A percentile compares a stretch with the other conserved stretches of the same genome.
These are phyloP conservation scores for Chromobotia macracanthus DNA, from an alignment of 2,797 vertebrate genomes.

Conservation along the genomic window DNA sequence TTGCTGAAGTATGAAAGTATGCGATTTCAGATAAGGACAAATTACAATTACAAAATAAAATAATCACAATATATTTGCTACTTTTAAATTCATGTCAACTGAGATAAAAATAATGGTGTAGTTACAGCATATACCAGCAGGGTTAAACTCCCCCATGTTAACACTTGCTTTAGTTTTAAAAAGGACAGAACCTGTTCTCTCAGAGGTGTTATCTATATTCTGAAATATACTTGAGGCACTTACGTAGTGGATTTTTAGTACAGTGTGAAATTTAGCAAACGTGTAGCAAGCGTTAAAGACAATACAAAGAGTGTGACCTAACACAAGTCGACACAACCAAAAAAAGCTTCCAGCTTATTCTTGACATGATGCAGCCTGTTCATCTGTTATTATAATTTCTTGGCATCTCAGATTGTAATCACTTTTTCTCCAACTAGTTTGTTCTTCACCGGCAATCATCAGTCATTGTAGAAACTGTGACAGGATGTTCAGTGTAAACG, in stretches of 20 bases:
- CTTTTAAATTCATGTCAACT: too few species aligned
- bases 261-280: not conserved
- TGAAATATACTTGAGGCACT: not conserved
- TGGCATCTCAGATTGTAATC: slow-evolving; percentile 39
- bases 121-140: too few species aligned
- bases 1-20: too few species aligned
- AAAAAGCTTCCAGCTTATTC: not conserved
- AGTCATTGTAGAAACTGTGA: slow-evolving; percentile 20
- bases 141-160: not conserved
- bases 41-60: too few species aligned
- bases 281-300: not conserved
- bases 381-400: slow-evolving; percentile 32
- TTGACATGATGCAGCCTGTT: slow-evolving; percentile 20
- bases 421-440: slow-evolving; percentile 37
- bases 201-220: slow-evolving; percentile 5
- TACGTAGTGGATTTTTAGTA: slow-evolving; percentile 15
- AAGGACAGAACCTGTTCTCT: slow-evolving; percentile 6
- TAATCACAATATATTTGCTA: too few species aligned
- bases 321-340: slow-evolving; percentile 8
- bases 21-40: too few species aligned
- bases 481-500: slow-evolving; percentile 6
- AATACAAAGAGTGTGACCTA: not conserved
- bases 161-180: not conserved
- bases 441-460: slow-evolving; percentile 35
- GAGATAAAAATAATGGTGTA: not conserved